Base-by-base conservation (phyloP, 2,797 vertebrate genomes). In the Notamacropus eugenii region DNA sequence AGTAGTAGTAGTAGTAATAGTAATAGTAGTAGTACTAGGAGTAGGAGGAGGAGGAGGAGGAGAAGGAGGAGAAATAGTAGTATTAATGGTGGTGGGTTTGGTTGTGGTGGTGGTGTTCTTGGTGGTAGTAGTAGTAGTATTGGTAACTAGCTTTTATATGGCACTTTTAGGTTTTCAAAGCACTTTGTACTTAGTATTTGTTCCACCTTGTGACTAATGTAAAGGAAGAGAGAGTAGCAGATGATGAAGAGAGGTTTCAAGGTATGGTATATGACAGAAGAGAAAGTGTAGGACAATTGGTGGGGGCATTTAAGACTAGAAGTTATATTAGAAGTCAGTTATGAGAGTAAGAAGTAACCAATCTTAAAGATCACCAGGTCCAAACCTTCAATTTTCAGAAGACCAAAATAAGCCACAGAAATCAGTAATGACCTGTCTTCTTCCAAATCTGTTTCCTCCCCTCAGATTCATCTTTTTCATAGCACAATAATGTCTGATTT, bases 301-400 rank as follows among this genome's bases (percentile, higher is more conserved):
- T 82, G 8, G n/a, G 4, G 74, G n/a, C 19, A 74, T 74, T 46
- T 82, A 46, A 46, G 74, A 10, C 19, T 24, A 24, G 40, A 22
- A 82, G 74, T 3, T 40, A 46, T 9, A 11, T 82, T 82, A 2
- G n/a, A 82, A 74, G 57, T 31, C 31, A 40, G n/a, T 19, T 19
- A 27, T 46, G 2, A 82, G 40, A 82, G 6, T 1, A 82, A 82
- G 74, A 82, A 82, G 22, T 24, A 46, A 82, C 22, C 19, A 46
- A 3, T 8, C 22, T 40, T 3, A 82, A 2, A 31, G n/a, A 82
- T 9, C 0, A 10, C 19, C 5, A 6, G 6, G 1, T 82, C 1
- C 19, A 82, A 82, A 74, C 16, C 1, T 5, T 19, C 1, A 74
- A 74, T 5, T 40, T 22, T 74, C 16, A 22, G n/a, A 74, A 46